Base-by-base conservation (phyloP, 2,113 vertebrate genomes). In the Nipponia nippon region DNA sequence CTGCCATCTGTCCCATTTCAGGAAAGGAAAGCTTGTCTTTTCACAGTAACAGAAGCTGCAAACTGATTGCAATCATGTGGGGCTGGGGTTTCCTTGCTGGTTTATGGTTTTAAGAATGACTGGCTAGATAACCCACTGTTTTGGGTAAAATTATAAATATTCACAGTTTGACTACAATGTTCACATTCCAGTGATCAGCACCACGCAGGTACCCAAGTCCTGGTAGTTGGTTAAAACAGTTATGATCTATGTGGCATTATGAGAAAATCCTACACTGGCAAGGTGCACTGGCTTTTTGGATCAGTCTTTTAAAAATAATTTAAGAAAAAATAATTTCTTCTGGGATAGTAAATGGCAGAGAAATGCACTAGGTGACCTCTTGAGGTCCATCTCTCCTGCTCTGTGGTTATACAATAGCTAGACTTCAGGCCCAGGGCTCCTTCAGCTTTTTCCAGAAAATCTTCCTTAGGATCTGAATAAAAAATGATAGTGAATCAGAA, bases 1-100 rank as follows among this genome's bases (percentile, higher is more conserved):
- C 87, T 96, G 79, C 96, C 96, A 97, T 97, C 97, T 97, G 97
- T 91, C 95, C 84, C 59, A 16, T 66, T 90, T 73, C 76, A 90
- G 83, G 82, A 78, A 81, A 88, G 75, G 82, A 83, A 81, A 83
- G 78, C 73, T 94, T 83, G 16, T 87, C 84, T 95, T 94, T 93
- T 65, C 40, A 55, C 40, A 66, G 94, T 70, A 94, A 77, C 53
- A 46, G 66, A 94, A 89, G 38, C 90, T 95, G 66, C 38, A 93
- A 66, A 92, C 61, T 63, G 70, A 93, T 91, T 1, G 1, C 9
- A 71, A 0, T 93, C 82, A 38, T 94, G 66, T 85, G 70, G 7
- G 36, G 53, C 76, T 80, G 84, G 87, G 87, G 36, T 95, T 97
- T 95, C 93, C 95, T 91, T 49, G 66, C 78, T 91, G 84, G 46